Percentiles rank a stretch among this genome's conserved stretches.
These are phyloP conservation scores for Drosophila sp. DNA, from an alignment of 1,140 invertebrate genomes.

Conservation along the genomic window DNA sequence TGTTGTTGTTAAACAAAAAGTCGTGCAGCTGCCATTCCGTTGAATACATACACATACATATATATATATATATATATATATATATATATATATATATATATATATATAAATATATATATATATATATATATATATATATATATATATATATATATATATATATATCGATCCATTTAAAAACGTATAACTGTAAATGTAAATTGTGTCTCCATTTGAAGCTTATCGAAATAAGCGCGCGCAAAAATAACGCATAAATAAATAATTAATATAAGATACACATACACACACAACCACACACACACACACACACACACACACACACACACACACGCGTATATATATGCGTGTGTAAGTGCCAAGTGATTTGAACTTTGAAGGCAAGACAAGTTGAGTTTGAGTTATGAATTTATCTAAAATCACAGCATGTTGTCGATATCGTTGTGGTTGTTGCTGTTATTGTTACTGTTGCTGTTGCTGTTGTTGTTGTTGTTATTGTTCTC, in stretches of 20 bases:
- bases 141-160: slow-evolving; percentile 6
- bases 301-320: slow-evolving; percentile 14
- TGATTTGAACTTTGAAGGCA: slow-evolving; percentile 84
- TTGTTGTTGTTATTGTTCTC: slow-evolving; percentile 48
- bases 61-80: neutral
- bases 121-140: no score
- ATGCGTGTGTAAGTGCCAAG: slow-evolving; percentile 53
- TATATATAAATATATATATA: slow-evolving; percentile 3
- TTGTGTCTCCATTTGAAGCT: slow-evolving; percentile 76
- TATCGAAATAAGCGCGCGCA: slow-evolving; percentile 77
- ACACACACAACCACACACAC: slow-evolving; percentile 31
- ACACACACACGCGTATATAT: neutral
- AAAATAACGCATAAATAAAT: slow-evolving; percentile 82
- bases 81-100: slow-evolving; percentile 2
- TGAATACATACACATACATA: neutral
- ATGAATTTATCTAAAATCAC: slow-evolving; percentile 83
- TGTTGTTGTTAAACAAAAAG: slow-evolving; percentile 30
- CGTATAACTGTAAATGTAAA: slow-evolving; percentile 77
- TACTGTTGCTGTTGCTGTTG: slow-evolving; percentile 43
- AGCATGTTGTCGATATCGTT: slow-evolving; percentile 73
- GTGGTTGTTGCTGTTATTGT: slow-evolving; percentile 32
- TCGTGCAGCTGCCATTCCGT: slow-evolving; percentile 19
- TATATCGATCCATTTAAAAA: slow-evolving; percentile 6
- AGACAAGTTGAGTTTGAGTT: slow-evolving; percentile 79
- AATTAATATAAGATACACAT: slow-evolving; percentile 69